Base-by-base conservation (phyloP, 2,888 invertebrate species). In the Drosophila colorata region DNA sequence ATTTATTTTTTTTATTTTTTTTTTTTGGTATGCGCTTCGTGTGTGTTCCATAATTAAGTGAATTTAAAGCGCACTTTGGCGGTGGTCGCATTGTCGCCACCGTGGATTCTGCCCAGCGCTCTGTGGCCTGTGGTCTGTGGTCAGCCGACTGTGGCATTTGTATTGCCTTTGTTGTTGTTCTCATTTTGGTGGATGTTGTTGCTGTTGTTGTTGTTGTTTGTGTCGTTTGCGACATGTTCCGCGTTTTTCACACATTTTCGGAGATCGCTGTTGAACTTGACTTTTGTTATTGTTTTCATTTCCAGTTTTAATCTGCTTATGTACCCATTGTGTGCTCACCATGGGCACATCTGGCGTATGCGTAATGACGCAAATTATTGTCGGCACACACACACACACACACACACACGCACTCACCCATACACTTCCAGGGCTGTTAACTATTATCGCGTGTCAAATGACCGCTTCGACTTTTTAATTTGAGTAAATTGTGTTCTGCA, bases 31-130 rank as follows among this genome's bases (percentile, higher is more conserved):
- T 79, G 82, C 83, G 78, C 90, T 87, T 90, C 91, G 90, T 91
- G 91, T 91, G 91, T 90, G 91, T 91, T 89, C 91, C 88, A 88
- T 90, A 90, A 91, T 91, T 91, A 90, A 90, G 85, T 89, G 90
- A 91, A 91, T 91, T 89, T 74, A 80, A 87, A 84, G 75, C 70
- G 73, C 80, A 86, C 80, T 81, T 65, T 64, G 72, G 74, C 80
- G 88, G 88, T 82, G 88, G 86, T 82, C 83, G 69, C 65, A 69
- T 58, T 73, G 69, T 76, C 78, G 75, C 75, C 69, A 59, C 47
- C 40, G 64, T 23, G 14, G 23, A 25, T 51, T 38, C 28, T 23
- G 38, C 9, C 38, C 38, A 14, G 14, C 25, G 25, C 25, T 14
- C 33, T 16, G 37, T 2, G 14, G 14, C 11, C 16, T 31, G 31